Percentiles rank a stretch among this genome's conserved stretches.
These are phyloP conservation scores for Auanema sp. DNA, from an alignment of 2,888 invertebrate species.

Conservation along the genomic window DNA sequence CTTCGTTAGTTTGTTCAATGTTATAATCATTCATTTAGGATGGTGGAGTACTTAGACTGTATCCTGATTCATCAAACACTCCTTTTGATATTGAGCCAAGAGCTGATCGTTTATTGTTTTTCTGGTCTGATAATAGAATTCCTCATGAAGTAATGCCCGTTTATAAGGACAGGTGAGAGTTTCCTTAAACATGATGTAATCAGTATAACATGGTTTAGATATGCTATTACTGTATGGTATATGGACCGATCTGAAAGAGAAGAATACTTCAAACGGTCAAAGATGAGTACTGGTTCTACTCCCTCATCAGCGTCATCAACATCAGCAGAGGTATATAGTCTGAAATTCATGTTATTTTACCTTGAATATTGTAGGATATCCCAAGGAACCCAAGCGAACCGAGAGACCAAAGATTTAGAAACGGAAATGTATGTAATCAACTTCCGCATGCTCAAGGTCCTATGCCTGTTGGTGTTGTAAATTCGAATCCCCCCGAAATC, in stretches of 20 bases:
- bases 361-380: neutral
- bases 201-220: too few relatives aligned
- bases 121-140: slow-evolving; percentile 95
- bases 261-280: slow-evolving; percentile 11
- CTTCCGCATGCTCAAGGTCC: too few relatives aligned
- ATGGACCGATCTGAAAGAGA: slow-evolving; percentile 46
- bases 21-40: slow-evolving; percentile 46
- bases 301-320: neutral
- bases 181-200: too few relatives aligned
- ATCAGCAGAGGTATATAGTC: neutral
- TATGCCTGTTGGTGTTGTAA: too few relatives aligned
- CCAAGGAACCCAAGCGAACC: neutral
- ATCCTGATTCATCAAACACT: slow-evolving; percentile 82
- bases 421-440: too few relatives aligned
- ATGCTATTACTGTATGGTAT: slow-evolving; percentile 59
- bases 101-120: slow-evolving; percentile 90
- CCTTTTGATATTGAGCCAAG: slow-evolving; percentile 85
- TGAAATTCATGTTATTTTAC: neutral
- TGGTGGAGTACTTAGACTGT: slow-evolving; percentile 88
- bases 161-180: slow-evolving; percentile 74
- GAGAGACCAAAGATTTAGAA: neutral
- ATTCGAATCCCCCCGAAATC: too few relatives aligned
- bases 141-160: slow-evolving; percentile 96
- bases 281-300: neutral
- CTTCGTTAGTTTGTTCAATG: too few relatives aligned